Conservation (phyloP, 1,140 invertebrate species). For the Elysia chlorotica region DNA sequence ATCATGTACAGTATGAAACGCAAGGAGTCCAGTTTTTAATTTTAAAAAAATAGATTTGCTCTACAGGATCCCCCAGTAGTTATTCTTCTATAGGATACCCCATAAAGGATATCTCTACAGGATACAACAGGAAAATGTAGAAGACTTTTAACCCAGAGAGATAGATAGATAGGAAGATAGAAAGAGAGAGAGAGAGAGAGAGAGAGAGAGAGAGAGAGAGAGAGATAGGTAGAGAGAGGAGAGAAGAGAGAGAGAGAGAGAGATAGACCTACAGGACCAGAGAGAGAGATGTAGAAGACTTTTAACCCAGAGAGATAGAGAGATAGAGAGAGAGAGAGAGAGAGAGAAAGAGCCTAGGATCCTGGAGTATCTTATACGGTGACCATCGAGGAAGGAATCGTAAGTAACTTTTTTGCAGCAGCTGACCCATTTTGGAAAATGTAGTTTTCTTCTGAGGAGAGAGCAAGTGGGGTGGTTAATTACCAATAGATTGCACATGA, state of each 20-base stretch:
- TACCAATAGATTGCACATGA: too few species aligned
- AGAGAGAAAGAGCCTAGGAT: neutral
- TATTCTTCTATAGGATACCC: too few species aligned
- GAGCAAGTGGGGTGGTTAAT: neutral
- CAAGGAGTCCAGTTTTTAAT: too few species aligned
- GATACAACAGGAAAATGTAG: too few species aligned
- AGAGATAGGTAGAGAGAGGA: neutral
- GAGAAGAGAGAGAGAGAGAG: neutral
- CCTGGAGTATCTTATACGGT: too few species aligned
- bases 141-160: too few species aligned
- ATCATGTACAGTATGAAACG: too few species aligned
- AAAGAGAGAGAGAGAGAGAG: neutral
- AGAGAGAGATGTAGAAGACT: neutral
- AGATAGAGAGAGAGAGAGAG: neutral
- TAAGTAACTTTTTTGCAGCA: neutral
- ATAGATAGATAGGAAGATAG: too few species aligned
- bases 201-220: neutral
- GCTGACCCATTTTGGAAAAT: neutral
- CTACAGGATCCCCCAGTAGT: too few species aligned
- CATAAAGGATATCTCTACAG: too few species aligned
- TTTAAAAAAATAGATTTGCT: too few species aligned
- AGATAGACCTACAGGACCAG: neutral
- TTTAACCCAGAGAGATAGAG: neutral
- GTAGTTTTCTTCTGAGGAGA: neutral
- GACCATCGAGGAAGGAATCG: neutral